Evolutionary conservation across 2,888 invertebrate genomes (phyloP).

Genomic region (Tuberolachnus salignus): DNA sequence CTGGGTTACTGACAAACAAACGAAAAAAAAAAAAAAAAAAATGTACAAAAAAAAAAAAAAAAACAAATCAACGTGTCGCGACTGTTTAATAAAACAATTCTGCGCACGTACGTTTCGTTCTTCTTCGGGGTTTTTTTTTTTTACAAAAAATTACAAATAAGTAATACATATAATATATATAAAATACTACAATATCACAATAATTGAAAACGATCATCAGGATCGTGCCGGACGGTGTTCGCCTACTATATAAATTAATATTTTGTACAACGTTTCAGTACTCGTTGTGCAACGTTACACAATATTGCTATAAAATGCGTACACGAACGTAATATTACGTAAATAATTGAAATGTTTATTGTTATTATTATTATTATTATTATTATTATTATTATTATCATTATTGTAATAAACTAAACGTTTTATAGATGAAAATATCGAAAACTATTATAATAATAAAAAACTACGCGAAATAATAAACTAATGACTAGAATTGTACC

Average conservation of each 20-base stretch:
- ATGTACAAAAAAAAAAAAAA: neutral
- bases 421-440: neutral
- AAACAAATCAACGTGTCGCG: neutral
- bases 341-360: neutral
- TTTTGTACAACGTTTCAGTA: neutral
- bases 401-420: neutral
- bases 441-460: neutral
- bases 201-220: neutral
- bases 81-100: constrained; percentile 4
- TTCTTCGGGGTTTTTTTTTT: too few species aligned
- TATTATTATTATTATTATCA: neutral
- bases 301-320: too few species aligned
- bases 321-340: neutral
- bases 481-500: constrained; percentile 39
- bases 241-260: constrained; percentile 14
- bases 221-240: neutral
- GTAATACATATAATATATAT: constrained; percentile 16
- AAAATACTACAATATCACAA: constrained; percentile 31
- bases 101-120: constrained; percentile 12
- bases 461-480: neutral
- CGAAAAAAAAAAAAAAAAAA: neutral
- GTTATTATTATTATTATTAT: neutral
- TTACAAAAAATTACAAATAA: neutral
- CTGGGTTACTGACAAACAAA: constrained; percentile 22
- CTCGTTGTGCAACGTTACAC: too few species aligned